Evolutionary conservation across 2,888 invertebrate species (phyloP).

Genomic region (Leptinotarsa juncta): DNA sequence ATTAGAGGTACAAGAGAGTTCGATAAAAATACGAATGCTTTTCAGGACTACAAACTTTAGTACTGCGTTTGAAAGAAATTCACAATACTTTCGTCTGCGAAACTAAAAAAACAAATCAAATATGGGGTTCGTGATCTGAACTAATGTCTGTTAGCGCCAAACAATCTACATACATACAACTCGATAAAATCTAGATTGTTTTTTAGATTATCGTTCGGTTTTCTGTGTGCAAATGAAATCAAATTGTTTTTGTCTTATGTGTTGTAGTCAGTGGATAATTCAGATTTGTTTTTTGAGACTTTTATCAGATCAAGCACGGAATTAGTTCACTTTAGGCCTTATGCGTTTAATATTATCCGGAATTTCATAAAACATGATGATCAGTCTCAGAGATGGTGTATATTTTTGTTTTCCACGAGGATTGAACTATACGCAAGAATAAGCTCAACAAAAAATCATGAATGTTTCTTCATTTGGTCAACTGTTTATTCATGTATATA

Average conservation of each 20-base stretch:
- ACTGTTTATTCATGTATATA: no score
- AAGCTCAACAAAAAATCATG: conserved; percentile 43
- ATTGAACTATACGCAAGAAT: conserved; percentile 46
- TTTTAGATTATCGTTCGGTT: conserved; percentile 47
- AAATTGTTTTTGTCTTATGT: conserved; percentile 50
- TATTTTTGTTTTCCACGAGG: conserved; percentile 34
- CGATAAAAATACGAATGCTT: no score
- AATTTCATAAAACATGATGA: conserved; percentile 42
- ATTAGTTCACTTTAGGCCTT: conserved; percentile 53
- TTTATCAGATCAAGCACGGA: conserved; percentile 53
- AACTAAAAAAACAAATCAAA: conserved; percentile 41
- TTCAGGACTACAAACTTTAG: conserved; percentile 29
- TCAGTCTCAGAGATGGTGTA: conserved; percentile 34
- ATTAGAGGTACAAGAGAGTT: no score
- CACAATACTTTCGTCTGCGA: conserved; percentile 39
- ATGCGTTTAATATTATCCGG: conserved; percentile 45
- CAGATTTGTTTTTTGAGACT: conserved; percentile 36
- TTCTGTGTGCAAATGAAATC: conserved; percentile 54
- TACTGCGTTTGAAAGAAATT: conserved; percentile 35
- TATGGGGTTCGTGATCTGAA: conserved; percentile 47
- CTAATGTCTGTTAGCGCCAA: conserved; percentile 52
- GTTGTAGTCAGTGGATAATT: conserved; percentile 45
- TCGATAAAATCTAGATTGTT: conserved; percentile 49
- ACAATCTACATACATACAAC: conserved; percentile 48
- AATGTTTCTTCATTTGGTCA: not conserved